Percentiles rank a stretch among this genome's conserved stretches.
phyloP scores from a whole-genome alignment of 2,888 invertebrate species.

The Drosophila flavopinicola region DNA sequence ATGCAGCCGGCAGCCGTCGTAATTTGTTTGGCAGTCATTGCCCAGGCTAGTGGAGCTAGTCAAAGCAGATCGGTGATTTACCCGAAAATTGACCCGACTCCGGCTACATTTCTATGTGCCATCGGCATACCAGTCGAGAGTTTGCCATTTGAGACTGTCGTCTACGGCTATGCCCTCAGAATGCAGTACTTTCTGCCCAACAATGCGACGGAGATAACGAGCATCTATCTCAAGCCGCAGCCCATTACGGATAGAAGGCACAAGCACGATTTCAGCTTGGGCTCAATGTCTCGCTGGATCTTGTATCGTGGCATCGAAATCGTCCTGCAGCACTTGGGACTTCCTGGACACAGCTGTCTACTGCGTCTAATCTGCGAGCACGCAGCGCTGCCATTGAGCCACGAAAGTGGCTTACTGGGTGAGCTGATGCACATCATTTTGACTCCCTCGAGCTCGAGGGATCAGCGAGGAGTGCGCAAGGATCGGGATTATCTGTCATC shows the following conservation, averaged over 20 bases:
- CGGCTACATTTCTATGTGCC: constrained; percentile 78
- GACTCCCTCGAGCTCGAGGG: constrained; percentile 90
- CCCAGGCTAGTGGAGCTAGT: neutral
- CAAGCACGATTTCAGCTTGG: constrained; percentile 38
- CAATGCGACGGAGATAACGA: constrained; percentile 69
- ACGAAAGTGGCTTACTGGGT: constrained; percentile 89
- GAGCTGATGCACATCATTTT: constrained; percentile 90
- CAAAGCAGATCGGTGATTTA: constrained; percentile 42
- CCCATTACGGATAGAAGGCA: constrained; percentile 54
- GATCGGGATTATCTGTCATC: constrained; percentile 89
- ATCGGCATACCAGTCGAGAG: constrained; percentile 80
- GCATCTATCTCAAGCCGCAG: constrained; percentile 72
- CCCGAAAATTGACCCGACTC: constrained; percentile 62
- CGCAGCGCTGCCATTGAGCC: constrained; percentile 88
- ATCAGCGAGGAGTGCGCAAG: constrained; percentile 86
- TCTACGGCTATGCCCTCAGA: constrained; percentile 77
- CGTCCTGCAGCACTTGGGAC: constrained; percentile 85
- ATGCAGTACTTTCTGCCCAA: constrained; percentile 78
- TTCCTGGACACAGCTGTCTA: constrained; percentile 89
- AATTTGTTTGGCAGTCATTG: neutral
- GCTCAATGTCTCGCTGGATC: constrained; percentile 73
- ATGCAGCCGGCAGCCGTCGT: neutral
- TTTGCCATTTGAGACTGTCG: constrained; percentile 71
- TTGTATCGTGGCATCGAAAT: constrained; percentile 78
- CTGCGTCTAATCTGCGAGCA: constrained; percentile 91